Percentiles rank a stretch among this genome's conserved stretches.
Evolutionary conservation across 2,113 vertebrate species (phyloP).

Genomic region (Odocoileus hemionus): DNA sequence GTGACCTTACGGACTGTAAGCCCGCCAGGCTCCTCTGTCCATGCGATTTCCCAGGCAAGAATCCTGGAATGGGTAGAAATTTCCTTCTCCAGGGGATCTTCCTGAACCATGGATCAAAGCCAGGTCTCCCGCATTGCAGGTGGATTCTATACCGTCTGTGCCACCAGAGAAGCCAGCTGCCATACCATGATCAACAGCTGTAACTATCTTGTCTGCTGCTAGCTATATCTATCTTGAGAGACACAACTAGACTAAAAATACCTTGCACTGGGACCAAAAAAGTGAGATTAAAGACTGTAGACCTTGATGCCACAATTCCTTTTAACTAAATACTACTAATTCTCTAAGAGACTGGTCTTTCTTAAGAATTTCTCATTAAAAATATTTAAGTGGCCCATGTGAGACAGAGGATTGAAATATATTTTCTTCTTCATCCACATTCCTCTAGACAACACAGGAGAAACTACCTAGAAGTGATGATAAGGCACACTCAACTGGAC

Average conservation of each 20-base stretch:
- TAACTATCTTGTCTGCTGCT: not conserved
- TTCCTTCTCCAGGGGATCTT: not conserved
- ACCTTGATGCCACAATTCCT: not conserved
- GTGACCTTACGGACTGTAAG: not conserved
- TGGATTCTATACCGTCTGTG: not conserved
- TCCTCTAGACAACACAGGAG: not conserved
- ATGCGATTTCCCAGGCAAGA: not conserved
- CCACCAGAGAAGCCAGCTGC: not conserved
- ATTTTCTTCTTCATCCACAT: not conserved
- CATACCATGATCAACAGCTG: not conserved
- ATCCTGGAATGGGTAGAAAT: not conserved
- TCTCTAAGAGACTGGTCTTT: not conserved
- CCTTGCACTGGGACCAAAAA: not conserved
- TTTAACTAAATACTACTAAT: not conserved
- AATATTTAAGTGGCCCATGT: not conserved
- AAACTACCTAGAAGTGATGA: not conserved
- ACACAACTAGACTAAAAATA: not conserved
- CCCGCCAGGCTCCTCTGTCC: not conserved
- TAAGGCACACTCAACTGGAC: not conserved
- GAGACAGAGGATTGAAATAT: not conserved
- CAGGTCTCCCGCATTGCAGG: not conserved
- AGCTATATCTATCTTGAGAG: not conserved
- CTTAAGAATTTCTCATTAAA: not conserved
- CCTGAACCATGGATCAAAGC: not conserved
- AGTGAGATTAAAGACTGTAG: not conserved